Evolutionary conservation across 2,888 invertebrate genomes (phyloP).

Genomic region (Drepana falcataria): DNA sequence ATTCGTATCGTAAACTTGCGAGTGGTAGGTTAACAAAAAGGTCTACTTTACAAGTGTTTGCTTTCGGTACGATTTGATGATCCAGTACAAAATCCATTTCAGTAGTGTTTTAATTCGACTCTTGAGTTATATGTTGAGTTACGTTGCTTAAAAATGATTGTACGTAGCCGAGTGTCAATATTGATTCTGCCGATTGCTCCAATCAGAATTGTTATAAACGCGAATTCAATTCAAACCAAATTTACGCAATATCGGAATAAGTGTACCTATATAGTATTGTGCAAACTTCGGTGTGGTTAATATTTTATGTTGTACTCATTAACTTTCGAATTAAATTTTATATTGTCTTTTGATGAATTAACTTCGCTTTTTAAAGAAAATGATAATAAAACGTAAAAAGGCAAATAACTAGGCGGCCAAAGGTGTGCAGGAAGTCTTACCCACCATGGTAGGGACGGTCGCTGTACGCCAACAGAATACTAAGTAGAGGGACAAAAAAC

Average conservation of each 20-base stretch:
- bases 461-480: slow-evolving; percentile 47
- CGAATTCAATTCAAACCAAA: slow-evolving; percentile 26
- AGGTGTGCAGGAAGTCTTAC: slow-evolving; percentile 32
- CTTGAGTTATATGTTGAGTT: not conserved
- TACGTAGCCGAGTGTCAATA: slow-evolving; percentile 11
- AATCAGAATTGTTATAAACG: slow-evolving; percentile 29
- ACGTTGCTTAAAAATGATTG: slow-evolving; percentile 4
- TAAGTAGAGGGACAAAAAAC: slow-evolving; percentile 41
- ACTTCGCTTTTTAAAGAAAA: not conserved
- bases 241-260: not conserved
- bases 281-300: slow-evolving; percentile 9
- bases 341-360: not conserved
- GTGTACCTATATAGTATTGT: slow-evolving; percentile 7
- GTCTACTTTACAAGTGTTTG: too few relatives aligned
- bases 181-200: slow-evolving; percentile 36
- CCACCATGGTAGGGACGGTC: slow-evolving; percentile 18
- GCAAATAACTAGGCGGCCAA: slow-evolving; percentile 27
- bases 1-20: not conserved
- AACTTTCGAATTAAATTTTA: too few relatives aligned
- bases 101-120: not conserved
- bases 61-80: too few relatives aligned
- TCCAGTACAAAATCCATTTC: too few relatives aligned
- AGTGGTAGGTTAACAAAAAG: too few relatives aligned
- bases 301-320: too few relatives aligned
- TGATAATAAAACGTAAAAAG: slow-evolving; percentile 20